Evolutionary conservation across 2,113 vertebrate genomes (phyloP), one percentile per base, ranked within the genome.

Genomic region (Phaetusa simplex): DNA sequence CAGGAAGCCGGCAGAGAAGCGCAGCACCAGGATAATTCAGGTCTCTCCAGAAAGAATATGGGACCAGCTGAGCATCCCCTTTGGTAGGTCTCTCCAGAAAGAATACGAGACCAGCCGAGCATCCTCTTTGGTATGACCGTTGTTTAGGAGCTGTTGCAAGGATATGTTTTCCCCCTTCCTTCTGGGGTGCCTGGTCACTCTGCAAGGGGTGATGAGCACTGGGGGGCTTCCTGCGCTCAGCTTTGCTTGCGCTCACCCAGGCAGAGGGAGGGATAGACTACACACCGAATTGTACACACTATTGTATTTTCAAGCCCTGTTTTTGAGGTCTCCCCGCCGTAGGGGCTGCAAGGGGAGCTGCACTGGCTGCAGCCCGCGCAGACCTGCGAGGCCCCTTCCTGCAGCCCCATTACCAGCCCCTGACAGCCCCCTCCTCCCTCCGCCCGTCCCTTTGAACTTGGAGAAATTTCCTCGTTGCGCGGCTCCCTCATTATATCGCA

Each of bases 401-500:
- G 47, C 71, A 82, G 50, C 38, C 82, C 83, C 20, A 1, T 29
- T 76, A 36, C 43, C 50, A 92, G 36, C 53, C 78, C 66, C 72
- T 88, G 47, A 55, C 88, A 92, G 30, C 90, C 86, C 88, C 91
- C 91, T 90, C 50, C 82, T 82, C 74, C 74, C 70, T 85, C 81
- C 2, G 8, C 24, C 91, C 66, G 49, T 93, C 91, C 91, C 95
- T 96, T 96, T 97, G 94, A 97, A 97, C 95, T 95, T 86, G 78
- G 82, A 94, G 94, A 96, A 86, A 86, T 94, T 80, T 95, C 94
- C 96, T 92, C 64, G 3, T 90, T 45, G 66, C 3, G 7, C 69
- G 0, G 93, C 86, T 96, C 93, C 88, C 90, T 97, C 94, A 97
- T 97, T 97, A 96, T 91, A 93, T 88, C 36, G 56, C 93, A 96